phyloP scores from a whole-genome alignment of 2,797 vertebrate species.

The Eurystomus glaucurus region DNA sequence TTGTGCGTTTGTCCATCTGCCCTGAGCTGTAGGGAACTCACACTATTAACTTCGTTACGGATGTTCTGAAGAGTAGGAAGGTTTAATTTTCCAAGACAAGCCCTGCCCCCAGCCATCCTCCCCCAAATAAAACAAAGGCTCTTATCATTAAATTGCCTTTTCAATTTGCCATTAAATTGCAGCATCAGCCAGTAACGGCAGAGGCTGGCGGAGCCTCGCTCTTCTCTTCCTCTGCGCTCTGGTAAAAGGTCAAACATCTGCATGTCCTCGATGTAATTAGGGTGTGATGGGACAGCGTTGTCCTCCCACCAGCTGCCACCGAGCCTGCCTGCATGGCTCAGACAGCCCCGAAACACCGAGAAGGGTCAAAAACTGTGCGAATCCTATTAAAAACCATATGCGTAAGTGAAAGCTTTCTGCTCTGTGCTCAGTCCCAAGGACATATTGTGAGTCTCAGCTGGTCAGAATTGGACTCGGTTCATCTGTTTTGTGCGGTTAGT shows the following conservation, averaged over 20 bases:
- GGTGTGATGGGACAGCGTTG: neutral
- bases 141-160: neutral
- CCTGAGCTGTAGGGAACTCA: neutral
- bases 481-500: neutral
- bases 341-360: neutral
- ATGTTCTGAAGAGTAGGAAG: neutral
- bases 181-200: neutral
- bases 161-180: neutral
- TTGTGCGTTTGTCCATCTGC: neutral
- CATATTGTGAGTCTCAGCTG: neutral
- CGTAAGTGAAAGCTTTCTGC: neutral
- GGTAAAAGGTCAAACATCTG: neutral
- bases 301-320: neutral
- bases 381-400: neutral
- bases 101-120: neutral
- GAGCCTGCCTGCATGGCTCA: neutral
- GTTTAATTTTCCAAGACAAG: neutral
- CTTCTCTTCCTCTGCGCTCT: neutral
- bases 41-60: accelerated
- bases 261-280: neutral
- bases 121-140: neutral
- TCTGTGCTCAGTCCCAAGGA: neutral
- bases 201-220: neutral
- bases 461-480: neutral
- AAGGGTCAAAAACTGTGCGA: neutral